phyloP scores from a whole-genome alignment of 2,113 vertebrate species.

The Plecturocebus donacophilus region DNA sequence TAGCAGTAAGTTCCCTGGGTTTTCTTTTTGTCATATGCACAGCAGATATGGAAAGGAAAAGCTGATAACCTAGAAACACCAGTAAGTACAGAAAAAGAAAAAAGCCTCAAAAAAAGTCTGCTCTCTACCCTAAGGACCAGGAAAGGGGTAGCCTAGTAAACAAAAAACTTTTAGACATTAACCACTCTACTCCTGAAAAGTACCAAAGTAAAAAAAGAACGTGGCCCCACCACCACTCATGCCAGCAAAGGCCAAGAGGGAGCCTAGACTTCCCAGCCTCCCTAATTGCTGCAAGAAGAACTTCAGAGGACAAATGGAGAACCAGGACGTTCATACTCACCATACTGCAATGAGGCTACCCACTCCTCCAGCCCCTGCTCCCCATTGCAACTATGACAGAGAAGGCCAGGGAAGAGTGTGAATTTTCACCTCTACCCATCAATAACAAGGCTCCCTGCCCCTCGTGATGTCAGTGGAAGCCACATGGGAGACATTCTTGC shows the following conservation, averaged over 20 bases:
- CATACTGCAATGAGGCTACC: neutral
- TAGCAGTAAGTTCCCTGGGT: neutral
- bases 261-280: neutral
- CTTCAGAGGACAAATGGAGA: neutral
- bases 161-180: neutral
- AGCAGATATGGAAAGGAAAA: neutral
- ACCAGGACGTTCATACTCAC: neutral
- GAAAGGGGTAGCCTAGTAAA: neutral
- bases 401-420: neutral
- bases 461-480: neutral
- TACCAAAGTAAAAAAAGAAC: neutral
- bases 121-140: neutral
- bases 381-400: neutral
- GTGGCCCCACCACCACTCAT: neutral
- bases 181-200: neutral
- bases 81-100: neutral
- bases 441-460: neutral
- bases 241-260: neutral
- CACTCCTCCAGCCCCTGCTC: neutral
- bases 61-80: neutral
- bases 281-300: neutral
- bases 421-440: neutral
- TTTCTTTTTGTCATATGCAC: neutral
- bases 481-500: neutral
- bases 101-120: neutral